phyloP scores from a whole-genome alignment of 2,113 vertebrate species.

The Chamaea fasciata region DNA sequence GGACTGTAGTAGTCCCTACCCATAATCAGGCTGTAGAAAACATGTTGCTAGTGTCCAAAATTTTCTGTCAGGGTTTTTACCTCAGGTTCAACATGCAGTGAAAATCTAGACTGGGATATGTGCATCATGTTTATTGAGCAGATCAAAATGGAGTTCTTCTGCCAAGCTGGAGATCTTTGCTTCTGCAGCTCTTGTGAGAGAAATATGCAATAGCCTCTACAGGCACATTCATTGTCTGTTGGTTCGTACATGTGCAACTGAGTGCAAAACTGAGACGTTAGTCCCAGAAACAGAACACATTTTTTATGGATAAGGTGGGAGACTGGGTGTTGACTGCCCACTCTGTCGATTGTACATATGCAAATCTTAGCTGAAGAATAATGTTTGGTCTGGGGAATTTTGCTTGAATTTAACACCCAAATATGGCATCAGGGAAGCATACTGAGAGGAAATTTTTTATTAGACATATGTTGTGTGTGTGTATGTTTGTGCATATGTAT shows the following conservation, averaged over 20 bases:
- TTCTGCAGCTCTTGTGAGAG: neutral
- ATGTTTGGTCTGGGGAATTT: constrained; percentile 1
- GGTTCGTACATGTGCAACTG: neutral
- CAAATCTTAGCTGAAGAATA: neutral
- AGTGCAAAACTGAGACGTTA: neutral
- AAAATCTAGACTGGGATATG: neutral
- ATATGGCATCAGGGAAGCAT: neutral
- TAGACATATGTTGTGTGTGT: neutral
- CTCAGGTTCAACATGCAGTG: neutral
- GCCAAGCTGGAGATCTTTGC: neutral
- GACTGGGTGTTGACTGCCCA: neutral
- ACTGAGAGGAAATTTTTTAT: neutral
- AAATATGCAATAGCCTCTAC: neutral
- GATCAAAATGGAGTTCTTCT: neutral
- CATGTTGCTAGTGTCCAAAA: neutral
- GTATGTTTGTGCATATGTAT: neutral
- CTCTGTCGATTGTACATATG: neutral
- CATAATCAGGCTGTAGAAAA: neutral
- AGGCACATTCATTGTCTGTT: neutral
- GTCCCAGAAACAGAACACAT: neutral
- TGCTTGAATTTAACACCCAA: neutral
- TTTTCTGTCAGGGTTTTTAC: neutral
- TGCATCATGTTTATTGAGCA: neutral
- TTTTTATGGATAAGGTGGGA: neutral
- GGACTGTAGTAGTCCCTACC: neutral